These are phyloP conservation scores for Pycnonotus jocosus DNA, from an alignment of 2,113 vertebrate genomes.

Conservation along the genomic window DNA sequence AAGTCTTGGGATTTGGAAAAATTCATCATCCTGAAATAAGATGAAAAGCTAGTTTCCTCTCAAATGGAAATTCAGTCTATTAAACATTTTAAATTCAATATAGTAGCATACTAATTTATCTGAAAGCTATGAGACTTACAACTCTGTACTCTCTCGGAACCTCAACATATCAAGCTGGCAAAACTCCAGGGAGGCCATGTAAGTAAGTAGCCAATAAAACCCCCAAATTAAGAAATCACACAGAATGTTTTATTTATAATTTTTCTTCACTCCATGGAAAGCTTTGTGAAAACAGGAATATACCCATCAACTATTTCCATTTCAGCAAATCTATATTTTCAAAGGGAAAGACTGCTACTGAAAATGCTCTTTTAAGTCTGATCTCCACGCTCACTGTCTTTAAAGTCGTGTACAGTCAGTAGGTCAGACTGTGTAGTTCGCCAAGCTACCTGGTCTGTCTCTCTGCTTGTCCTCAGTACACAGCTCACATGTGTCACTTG, in stretches of 20 bases:
- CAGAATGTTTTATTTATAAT: neutral
- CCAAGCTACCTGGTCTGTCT: neutral
- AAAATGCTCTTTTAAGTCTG: neutral
- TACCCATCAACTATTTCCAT: neutral
- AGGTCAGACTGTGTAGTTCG: neutral
- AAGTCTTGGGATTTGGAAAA: neutral
- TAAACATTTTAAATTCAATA: neutral
- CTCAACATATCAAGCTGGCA: neutral
- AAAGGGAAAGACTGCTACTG: neutral
- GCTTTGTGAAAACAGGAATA: neutral
- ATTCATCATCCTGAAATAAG: neutral
- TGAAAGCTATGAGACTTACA: neutral
- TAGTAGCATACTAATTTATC: neutral
- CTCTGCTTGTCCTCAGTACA: neutral
- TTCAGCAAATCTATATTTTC: neutral
- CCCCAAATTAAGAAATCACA: neutral
- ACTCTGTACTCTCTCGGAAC: neutral
- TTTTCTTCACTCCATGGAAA: neutral
- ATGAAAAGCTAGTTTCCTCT: neutral
- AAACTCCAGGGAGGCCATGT: neutral
- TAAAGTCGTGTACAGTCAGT: neutral
- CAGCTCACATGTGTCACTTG: rapidly evolving
- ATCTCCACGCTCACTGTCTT: neutral
- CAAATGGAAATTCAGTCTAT: neutral
- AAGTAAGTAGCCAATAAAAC: neutral